Percentiles rank a stretch among this genome's conserved stretches.
Conservation (phyloP, 2,888 invertebrate species). For the Agrotis segetum region DNA sequence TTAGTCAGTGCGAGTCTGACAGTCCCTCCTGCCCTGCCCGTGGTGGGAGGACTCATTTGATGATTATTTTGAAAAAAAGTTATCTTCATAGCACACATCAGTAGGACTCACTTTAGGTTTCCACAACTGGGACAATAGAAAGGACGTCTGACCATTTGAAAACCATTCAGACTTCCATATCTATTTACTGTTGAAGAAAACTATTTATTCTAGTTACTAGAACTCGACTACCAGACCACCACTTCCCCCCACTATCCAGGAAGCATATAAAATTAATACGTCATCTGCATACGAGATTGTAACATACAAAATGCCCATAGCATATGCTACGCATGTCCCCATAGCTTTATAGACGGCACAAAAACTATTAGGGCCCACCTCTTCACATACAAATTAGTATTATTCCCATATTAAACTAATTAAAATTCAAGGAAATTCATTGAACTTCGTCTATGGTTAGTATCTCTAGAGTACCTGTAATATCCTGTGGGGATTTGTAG, state of each 20-base stretch:
- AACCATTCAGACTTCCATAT: neutral
- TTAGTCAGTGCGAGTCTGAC: no score
- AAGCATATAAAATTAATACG: constrained; percentile 48
- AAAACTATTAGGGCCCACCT: constrained; percentile 56
- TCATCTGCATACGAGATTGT: constrained; percentile 54
- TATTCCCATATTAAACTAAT: constrained; percentile 51
- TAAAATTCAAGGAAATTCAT: constrained; percentile 68
- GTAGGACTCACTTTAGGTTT: no score
- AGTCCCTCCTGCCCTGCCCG: no score
- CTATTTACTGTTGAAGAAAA: neutral
- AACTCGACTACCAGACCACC: neutral
- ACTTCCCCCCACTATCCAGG: constrained; percentile 51
- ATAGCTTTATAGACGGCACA: constrained; percentile 53
- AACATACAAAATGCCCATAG: constrained; percentile 59
- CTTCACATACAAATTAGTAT: constrained; percentile 64
- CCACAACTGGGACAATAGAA: neutral
- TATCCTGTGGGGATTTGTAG: constrained; percentile 30
- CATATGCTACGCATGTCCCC: constrained; percentile 56
- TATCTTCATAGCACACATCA: no score
- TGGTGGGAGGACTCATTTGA: no score
- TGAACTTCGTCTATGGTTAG: constrained; percentile 51
- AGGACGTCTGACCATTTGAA: neutral
- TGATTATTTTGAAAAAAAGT: no score
- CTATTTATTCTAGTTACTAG: neutral
- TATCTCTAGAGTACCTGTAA: constrained; percentile 24